Base-by-base conservation (phyloP, 1,140 invertebrate genomes). In the Teleopsis dalmanni region DNA sequence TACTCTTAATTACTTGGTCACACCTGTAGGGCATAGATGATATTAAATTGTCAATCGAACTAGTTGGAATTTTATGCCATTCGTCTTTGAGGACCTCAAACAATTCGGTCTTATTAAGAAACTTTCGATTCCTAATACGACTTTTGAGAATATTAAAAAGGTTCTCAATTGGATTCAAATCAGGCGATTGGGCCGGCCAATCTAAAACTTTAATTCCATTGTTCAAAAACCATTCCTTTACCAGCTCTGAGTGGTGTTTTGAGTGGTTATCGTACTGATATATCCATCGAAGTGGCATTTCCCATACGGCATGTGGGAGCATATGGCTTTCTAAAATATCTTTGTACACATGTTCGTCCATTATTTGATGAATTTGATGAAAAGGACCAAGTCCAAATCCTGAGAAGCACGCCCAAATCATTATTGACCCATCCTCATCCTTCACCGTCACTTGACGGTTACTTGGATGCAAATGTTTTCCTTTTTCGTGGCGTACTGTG, bases 151-250 rank as follows among this genome's bases (percentile, higher is more conserved):
- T n/a, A n/a, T n/a, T n/a, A n/a, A n/a, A n/a, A n/a, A n/a, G n/a
- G n/a, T n/a, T n/a, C 48, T 66, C 62, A 16, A 68, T 59, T 6
- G 59, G 59, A 54, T 68, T 68, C 9, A 68, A 35, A 47, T 68
- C 64, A 9, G 64, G 60, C 4, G 57, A 60, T 38, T 66, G 60
- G 7, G 59, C 52, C 14, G 62, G 57, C 63, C 57, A 66, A 9
- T 47, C 14, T 41, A 67, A 29, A 31, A 64, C 49, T 9, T 54
- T 19, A 27, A 61, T 45, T 19, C 37, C 26, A 26, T 56, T 51
- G 10, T 48, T 16, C n/a, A 14, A 5, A 40, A 61, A 37, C 35
- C 51, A 59, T 22, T 53, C 19, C 25, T 53, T 54, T 33, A 51
- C 49, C n/a, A 40, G 31, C 40, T 34, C 50, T 10, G 29, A 34